These are phyloP conservation scores for Neuroterus valhalla DNA, from an alignment of 1,140 invertebrate genomes.

Conservation along the genomic window DNA sequence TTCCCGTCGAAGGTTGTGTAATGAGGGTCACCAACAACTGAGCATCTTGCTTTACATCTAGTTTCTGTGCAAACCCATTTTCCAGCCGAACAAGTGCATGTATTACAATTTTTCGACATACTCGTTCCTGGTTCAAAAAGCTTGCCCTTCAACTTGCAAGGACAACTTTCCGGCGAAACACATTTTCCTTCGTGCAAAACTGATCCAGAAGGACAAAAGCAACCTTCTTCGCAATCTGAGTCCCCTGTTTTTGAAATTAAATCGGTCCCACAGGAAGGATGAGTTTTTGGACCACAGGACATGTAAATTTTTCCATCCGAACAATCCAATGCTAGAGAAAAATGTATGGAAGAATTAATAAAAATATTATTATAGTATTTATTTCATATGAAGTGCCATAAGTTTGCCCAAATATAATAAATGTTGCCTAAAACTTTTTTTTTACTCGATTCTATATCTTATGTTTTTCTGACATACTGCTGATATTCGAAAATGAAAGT, in stretches of 20 bases:
- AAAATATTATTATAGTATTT: too few relatives aligned
- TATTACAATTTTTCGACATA: constrained; percentile 89
- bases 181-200: constrained; percentile 85
- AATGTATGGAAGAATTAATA: too few relatives aligned
- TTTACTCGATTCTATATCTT: too few relatives aligned
- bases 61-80: constrained; percentile 87
- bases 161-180: constrained; percentile 82
- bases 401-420: too few relatives aligned
- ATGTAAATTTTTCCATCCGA: constrained; percentile 81
- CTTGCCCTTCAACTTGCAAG: constrained; percentile 86
- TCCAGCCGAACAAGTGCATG: constrained; percentile 83
- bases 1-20: constrained; percentile 93
- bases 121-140: constrained; percentile 83
- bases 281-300: constrained; percentile 79
- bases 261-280: constrained; percentile 75
- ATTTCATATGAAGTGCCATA: too few relatives aligned
- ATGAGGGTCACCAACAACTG: constrained; percentile 91
- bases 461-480: too few relatives aligned
- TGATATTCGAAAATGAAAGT: too few relatives aligned
- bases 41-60: constrained; percentile 84
- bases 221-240: constrained; percentile 86
- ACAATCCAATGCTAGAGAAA: constrained; percentile 81
- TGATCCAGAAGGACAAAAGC: constrained; percentile 87
- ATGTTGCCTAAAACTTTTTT: too few relatives aligned
- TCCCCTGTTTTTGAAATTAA: constrained; percentile 53